Evolutionary conservation across 2,888 invertebrate species (phyloP), one percentile per base, ranked within the genome.

Genomic region (Lasioglossum malachurum): DNA sequence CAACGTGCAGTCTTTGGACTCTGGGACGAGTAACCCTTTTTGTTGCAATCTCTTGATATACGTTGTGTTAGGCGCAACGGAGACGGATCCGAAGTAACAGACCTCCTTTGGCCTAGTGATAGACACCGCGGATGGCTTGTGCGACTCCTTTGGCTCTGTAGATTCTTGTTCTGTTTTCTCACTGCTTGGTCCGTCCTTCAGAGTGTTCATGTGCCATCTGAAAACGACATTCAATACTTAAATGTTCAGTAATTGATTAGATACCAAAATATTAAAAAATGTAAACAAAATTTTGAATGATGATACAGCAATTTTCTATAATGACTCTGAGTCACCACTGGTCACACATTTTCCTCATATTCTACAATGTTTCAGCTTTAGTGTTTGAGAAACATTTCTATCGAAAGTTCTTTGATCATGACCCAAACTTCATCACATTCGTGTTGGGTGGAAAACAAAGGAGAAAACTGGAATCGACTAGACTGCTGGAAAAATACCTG

Each of bases 161-260:
- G 73, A 0, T n/a, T 80, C 79, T 14, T 35, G 8, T 7, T 81
- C 80, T 23, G 12, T 16, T 27, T 49, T 80, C 8, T 88, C 86
- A 53, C 41, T 82, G 69, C 74, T 60, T 69, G 76, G 76, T 64
- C 57, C 90, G 53, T 94, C 93, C 57, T 93, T 92, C 8, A 92
- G 85, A 4, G 93, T 73, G n/a, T 92, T 93, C 89, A 94, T 92
- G 38, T 93, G 92, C 95, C 95, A 95, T 57, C 95, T 95, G 83
- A 35, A 79, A 83, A 2, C 27, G 44, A 44, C 4, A 44, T 41
- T 12, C 41, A 41, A 12, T 12, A 41, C 12, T 41, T 41, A 41
- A 10, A 41, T 41, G 41, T 41, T 41, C 38, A 41, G 38, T 41
- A 7, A 38, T 7, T 38, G 38, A 38, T 38, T 38, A 38, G 38